Evolutionary conservation across 2,888 invertebrate genomes (phyloP).

Genomic region (Xestia ashworthii): DNA sequence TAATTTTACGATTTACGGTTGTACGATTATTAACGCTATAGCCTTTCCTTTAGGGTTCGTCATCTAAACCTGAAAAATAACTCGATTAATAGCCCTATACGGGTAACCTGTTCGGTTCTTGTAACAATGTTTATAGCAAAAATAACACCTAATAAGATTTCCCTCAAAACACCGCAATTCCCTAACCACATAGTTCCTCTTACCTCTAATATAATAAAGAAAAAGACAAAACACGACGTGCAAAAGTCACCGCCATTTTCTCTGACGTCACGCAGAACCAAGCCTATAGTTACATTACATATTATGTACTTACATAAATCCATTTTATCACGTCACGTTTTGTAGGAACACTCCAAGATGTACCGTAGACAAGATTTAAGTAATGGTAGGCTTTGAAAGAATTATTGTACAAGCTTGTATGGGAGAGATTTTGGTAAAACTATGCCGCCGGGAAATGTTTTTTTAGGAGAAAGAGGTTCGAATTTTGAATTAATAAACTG

Average conservation of each 20-base stretch:
- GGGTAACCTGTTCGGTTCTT: too few relatives aligned
- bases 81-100: too few relatives aligned
- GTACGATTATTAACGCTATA: too few relatives aligned
- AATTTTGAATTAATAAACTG: too few relatives aligned
- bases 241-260: constrained; percentile 40
- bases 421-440: constrained; percentile 30
- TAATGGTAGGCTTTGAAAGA: constrained; percentile 69
- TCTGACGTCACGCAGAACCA: constrained; percentile 28
- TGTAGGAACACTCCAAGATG: constrained; percentile 49
- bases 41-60: too few relatives aligned
- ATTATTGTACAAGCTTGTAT: constrained; percentile 54
- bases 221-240: constrained; percentile 14
- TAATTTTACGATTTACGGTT: too few relatives aligned
- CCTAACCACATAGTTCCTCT: constrained; percentile 11
- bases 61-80: too few relatives aligned
- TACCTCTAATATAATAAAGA: constrained; percentile 54
- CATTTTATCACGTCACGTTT: constrained; percentile 64
- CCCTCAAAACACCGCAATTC: constrained; percentile 2
- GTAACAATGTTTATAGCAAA: too few relatives aligned
- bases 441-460: background rate
- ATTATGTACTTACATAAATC: constrained; percentile 41
- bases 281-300: constrained; percentile 43
- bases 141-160: background rate
- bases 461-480: background rate
- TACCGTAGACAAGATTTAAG: constrained; percentile 61